Base-by-base conservation (phyloP, 2,113 vertebrate genomes). In the Heterotilapia buettikoferi region DNA sequence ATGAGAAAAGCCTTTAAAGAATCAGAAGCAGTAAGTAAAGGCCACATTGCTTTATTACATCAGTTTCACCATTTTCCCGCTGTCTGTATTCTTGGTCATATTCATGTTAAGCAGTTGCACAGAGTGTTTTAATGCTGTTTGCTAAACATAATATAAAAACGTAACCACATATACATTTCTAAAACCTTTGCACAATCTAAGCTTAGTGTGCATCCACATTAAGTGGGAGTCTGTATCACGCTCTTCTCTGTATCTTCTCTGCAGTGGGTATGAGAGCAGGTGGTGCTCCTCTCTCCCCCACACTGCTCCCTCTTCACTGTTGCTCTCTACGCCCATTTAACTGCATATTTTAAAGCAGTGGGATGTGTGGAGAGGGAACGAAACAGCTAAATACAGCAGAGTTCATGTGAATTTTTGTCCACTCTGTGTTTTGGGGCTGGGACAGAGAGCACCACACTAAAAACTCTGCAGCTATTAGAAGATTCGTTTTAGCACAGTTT, bases 241-340 rank as follows among this genome's bases (percentile, higher is more conserved):
- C 83, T 84, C 56, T 36, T 36, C 59, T 63, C 31, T 63, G 36
- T 24, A 84, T 86, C 50, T 7, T 82, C 82, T 63, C 66, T 88
- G 87, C 80, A 81, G 87, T 84, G 85, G 91, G 61, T 19, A 52
- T 90, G 54, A 89, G 83, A 59, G 91, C 83, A 90, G 86, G 84
- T 89, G 88, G 87, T 68, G 85, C 71, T 73, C 68, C 59, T 19
- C 43, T 21, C 29, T n/a, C 18, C 5, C 50, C 24, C 79, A 43
- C 54, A 29, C 14, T 29, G 21, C n/a, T 40, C 16, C 33, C 24
- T 68, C 82, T 85, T 45, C 47, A 82, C 57, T 84, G 21, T 81
- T 68, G 29, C 82, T 78, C 40, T 90, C 54, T 59, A 13, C 81
- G 83, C 40, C 84, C 84, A 85, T 83, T 82, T 81, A 83, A 80